These are phyloP conservation scores for Drosophila leonis DNA, from an alignment of 2,888 invertebrate species.

Conservation along the genomic window DNA sequence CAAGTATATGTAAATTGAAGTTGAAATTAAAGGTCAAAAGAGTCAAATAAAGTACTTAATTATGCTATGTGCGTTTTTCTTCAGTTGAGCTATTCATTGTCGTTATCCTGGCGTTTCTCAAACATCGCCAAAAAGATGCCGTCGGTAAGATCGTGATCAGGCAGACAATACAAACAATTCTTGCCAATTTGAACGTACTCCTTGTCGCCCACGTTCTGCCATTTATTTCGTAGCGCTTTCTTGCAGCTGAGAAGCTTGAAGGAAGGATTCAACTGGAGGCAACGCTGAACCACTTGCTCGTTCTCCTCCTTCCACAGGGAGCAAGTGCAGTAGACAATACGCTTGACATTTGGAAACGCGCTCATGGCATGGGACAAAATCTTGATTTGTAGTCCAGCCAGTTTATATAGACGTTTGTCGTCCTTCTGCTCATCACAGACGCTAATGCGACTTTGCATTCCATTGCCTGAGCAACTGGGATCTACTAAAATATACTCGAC, in stretches of 20 bases:
- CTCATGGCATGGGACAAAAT: conserved; percentile 94
- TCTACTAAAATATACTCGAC: conserved; percentile 97
- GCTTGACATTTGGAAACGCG: conserved; percentile 92
- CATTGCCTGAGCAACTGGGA: conserved; percentile 98
- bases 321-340: conserved; percentile 98
- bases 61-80: background rate
- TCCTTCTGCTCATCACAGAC: conserved; percentile 86
- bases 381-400: conserved; percentile 92
- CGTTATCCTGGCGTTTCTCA: conserved; percentile 86
- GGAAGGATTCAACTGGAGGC: conserved; percentile 83
- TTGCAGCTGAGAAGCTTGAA: conserved; percentile 89
- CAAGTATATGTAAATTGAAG: conserved; percentile 34
- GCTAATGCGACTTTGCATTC: conserved; percentile 87
- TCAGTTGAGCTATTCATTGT: conserved; percentile 15
- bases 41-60: conserved; percentile 55
- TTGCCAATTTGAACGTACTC: conserved; percentile 89
- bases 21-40: conserved; percentile 44
- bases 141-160: conserved; percentile 92
- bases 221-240: conserved; percentile 88
- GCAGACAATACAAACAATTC: conserved; percentile 92
- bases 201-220: conserved; percentile 89
- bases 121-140: conserved; percentile 98
- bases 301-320: conserved; percentile 96
- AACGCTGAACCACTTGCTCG: conserved; percentile 90
- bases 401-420: conserved; percentile 87